Evolutionary conservation across 2,888 invertebrate genomes (phyloP), one percentile per base, ranked within the genome.

Genomic region (Thumatha senex): DNA sequence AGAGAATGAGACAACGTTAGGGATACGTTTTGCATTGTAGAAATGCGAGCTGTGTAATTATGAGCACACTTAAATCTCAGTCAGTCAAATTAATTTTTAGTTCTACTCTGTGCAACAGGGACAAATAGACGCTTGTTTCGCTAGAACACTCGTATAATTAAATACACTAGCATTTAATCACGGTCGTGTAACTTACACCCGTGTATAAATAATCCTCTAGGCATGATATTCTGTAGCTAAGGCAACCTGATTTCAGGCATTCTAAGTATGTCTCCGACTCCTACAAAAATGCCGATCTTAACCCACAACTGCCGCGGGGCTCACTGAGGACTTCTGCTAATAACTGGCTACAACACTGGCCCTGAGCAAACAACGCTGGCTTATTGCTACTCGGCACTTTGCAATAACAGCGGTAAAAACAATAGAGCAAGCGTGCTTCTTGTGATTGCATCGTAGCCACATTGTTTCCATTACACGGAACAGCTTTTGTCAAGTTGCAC

Each of bases 321-420:
- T 64, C 67, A 66, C 76, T 70, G 74, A 74, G 72, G 75, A 79
- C 78, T 81, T 80, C 81, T 80, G 81, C 86, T 86, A 88, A 86
- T 88, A 89, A 87, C 82, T 76, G 67, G 75, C 70, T 76, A 86
- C 87, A 87, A 87, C 84, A 84, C 85, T 85, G 78, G 82, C 80
- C 75, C 82, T 79, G 76, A 79, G 78, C 82, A 83, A 86, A 88
- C 87, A 85, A 74, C 76, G 78, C 78, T 73, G 78, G 83, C 83
- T 87, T 87, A 87, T 88, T 88, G 86, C 87, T 79, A 80, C 83
- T 82, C 82, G 73, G 77, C 82, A 81, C 80, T 83, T 78, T 72
- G 82, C 85, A 85, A 85, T 84, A 86, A 82, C 86, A 82, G 76
- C 79, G 75, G 80, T 77, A 82, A 82, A 86, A 86, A 87, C 87